Evolutionary conservation across 2,888 invertebrate genomes (phyloP), one percentile per base, ranked within the genome.

Genomic region (Drosophila prostipennis): DNA sequence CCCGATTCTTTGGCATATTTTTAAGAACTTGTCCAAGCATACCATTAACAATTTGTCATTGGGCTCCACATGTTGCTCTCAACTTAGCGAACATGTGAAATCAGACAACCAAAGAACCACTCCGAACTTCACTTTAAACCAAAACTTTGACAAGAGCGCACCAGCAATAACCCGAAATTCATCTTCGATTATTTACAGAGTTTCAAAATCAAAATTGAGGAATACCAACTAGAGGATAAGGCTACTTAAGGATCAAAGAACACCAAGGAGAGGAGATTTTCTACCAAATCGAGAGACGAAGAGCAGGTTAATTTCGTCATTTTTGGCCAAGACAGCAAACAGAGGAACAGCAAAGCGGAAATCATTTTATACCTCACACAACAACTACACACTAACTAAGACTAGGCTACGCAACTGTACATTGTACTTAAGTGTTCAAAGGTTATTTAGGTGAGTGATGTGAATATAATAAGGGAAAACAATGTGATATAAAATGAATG

Each of bases 401-500:
- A 72, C 70, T 89, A 90, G 90, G 85, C 89, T 81, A 74, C 78
- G 82, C 77, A 91, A 89, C 83, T 90, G 90, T 90, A 91, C 88
- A 90, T 90, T 89, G 91, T 91, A 91, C 91, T 91, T 91, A 91
- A 91, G 91, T 90, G 91, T 91, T 91, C 87, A 90, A 90, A 89
- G 89, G 78, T 84, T 89, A 89, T 85, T 88, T 79, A 90, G 91
- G 78, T 77, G 16, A 75, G 74, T 42, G 19, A 26, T 19, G 19
- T 19, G 19, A n/a, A n/a, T n/a, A n/a, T n/a, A n/a, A n/a, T n/a
- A n/a, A n/a, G n/a, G n/a, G n/a, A n/a, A n/a, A n/a, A n/a, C n/a
- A n/a, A n/a, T n/a, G n/a, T n/a, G n/a, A n/a, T n/a, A n/a, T n/a
- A n/a, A n/a, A n/a, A n/a, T n/a, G n/a, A n/a, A n/a, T n/a, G n/a